These are phyloP conservation scores for Ictalurus furcatus DNA, from an alignment of 2,113 vertebrate genomes.

Conservation along the genomic window DNA sequence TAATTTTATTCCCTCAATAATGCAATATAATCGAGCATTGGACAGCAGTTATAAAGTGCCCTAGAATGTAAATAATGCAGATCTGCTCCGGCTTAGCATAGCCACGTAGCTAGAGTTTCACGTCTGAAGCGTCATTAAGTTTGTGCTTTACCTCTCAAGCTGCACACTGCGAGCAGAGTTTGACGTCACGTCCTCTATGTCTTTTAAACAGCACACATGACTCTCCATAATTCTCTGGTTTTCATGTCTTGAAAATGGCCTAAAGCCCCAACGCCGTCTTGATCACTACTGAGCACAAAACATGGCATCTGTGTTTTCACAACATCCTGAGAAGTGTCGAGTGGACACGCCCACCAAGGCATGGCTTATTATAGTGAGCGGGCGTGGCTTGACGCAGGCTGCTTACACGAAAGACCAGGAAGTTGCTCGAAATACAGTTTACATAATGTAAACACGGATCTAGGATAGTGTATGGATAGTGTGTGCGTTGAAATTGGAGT, in stretches of 20 bases:
- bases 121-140: neutral
- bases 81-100: neutral
- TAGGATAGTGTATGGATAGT: neutral
- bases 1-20: no score
- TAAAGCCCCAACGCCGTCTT: neutral
- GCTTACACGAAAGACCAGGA: neutral
- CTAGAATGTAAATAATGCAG: neutral
- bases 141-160: conserved; percentile 64
- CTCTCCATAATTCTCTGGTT: conserved; percentile 69
- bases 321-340: conserved; percentile 2
- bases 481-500: neutral
- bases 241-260: conserved; percentile 64
- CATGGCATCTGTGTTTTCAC: conserved; percentile 35
- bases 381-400: neutral
- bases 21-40: neutral
- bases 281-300: neutral
- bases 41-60: no score
- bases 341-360: neutral
- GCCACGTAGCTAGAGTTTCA: neutral
- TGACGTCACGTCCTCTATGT: conserved; percentile 62
- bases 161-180: conserved; percentile 54
- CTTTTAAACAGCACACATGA: conserved; percentile 68
- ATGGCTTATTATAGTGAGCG: neutral
- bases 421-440: neutral
- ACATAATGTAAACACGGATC: neutral